phyloP scores from a whole-genome alignment of 1,140 invertebrate genomes.

The Euwallacea fornicatus region DNA sequence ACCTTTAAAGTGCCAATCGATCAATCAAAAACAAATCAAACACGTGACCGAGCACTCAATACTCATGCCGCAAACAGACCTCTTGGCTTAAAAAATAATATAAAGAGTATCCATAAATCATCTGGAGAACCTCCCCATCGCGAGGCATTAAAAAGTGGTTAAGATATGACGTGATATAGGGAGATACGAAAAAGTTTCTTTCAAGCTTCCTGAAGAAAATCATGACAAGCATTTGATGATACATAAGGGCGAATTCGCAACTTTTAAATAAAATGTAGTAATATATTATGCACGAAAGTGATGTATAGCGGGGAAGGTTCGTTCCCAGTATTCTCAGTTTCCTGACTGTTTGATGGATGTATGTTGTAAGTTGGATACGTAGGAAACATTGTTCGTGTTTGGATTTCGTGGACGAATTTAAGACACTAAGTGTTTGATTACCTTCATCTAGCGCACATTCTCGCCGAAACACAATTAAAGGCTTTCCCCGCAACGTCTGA shows the following conservation, averaged over 20 bases:
- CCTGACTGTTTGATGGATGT: too few relatives aligned
- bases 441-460: too few relatives aligned
- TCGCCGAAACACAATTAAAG: too few relatives aligned
- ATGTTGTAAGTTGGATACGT: too few relatives aligned
- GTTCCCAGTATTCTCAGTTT: background rate
- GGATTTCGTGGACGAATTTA: too few relatives aligned
- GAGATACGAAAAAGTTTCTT: slow-evolving; percentile 15
- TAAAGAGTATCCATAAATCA: slow-evolving; percentile 14
- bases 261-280: slow-evolving; percentile 6
- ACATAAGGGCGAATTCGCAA: slow-evolving; percentile 13
- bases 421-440: too few relatives aligned
- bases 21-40: too few relatives aligned
- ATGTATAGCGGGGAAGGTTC: background rate
- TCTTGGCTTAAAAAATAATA: slow-evolving; percentile 15
- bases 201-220: slow-evolving; percentile 1
- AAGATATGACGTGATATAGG: slow-evolving; percentile 10
- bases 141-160: slow-evolving; percentile 17
- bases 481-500: too few relatives aligned
- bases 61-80: slow-evolving; percentile 6
- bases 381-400: too few relatives aligned
- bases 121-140: slow-evolving; percentile 3
- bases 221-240: slow-evolving; percentile 15
- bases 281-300: slow-evolving; percentile 2
- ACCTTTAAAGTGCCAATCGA: too few relatives aligned
- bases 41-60: too few relatives aligned